These are phyloP conservation scores for Isurus oxyrinchus DNA, from an alignment of 2,113 vertebrate genomes.

Conservation along the genomic window DNA sequence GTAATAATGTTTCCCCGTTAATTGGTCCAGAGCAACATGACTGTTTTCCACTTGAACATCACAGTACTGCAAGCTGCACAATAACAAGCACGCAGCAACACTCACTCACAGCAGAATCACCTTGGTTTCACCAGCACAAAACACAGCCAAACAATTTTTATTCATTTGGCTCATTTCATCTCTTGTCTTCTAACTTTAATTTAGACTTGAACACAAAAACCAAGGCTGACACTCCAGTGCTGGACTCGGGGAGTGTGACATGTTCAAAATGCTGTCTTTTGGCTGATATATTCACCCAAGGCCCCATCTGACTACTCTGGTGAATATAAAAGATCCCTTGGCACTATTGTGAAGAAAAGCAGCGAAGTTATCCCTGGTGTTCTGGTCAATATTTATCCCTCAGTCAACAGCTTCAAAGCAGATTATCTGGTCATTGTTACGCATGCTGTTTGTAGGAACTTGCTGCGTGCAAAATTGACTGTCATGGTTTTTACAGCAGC, in stretches of 20 bases:
- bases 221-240: too few species aligned
- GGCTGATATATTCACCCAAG: too few species aligned
- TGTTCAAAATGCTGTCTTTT: too few species aligned
- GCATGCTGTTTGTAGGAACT: too few species aligned
- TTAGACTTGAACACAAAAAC: not conserved
- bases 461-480: not conserved
- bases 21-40: not conserved
- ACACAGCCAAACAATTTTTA: not conserved
- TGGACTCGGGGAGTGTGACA: too few species aligned
- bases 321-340: too few species aligned
- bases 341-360: too few species aligned
- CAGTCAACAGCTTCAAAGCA: too few species aligned
- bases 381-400: too few species aligned
- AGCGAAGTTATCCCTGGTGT: too few species aligned
- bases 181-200: not conserved
- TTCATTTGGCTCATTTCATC: not conserved
- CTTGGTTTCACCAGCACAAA: not conserved
- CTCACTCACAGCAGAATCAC: not conserved
- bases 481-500: not conserved
- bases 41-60: not conserved
- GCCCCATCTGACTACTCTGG: too few species aligned
- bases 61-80: not conserved
- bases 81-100: not conserved
- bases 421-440: too few species aligned
- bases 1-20: not conserved